Percentiles rank a stretch among this genome's conserved stretches.
phyloP scores from a whole-genome alignment of 2,888 invertebrate species.

The Drosophila kuntzei region DNA sequence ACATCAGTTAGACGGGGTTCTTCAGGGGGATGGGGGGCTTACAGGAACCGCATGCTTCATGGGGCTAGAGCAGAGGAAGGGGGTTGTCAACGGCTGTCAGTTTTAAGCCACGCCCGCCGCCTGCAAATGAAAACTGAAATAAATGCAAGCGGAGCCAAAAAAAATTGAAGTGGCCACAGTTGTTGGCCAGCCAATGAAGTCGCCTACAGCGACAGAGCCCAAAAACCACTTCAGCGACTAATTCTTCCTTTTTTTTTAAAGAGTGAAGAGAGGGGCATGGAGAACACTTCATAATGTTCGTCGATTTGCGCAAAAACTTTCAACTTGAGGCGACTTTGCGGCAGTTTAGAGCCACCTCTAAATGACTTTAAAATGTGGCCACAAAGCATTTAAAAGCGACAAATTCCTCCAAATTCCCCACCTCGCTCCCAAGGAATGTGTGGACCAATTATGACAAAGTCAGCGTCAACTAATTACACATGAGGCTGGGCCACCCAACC shows the following conservation, averaged over 20 bases:
- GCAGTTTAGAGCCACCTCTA: slow-evolving; percentile 45
- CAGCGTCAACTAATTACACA: slow-evolving; percentile 60
- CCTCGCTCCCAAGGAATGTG: background rate
- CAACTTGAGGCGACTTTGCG: slow-evolving; percentile 37
- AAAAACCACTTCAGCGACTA: slow-evolving; percentile 24
- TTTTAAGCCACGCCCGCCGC: slow-evolving; percentile 19
- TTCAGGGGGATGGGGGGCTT: background rate
- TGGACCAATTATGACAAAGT: slow-evolving; percentile 60
- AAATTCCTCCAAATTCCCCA: slow-evolving; percentile 6
- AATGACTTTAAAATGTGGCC: slow-evolving; percentile 70
- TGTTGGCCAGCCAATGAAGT: slow-evolving; percentile 50
- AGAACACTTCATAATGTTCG: slow-evolving; percentile 43
- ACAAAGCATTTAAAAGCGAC: slow-evolving; percentile 45
- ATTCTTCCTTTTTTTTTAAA: slow-evolving; percentile 5
- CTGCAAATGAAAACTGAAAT: slow-evolving; percentile 49
- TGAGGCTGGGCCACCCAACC: slow-evolving; percentile 21
- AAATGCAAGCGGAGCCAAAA: slow-evolving; percentile 33
- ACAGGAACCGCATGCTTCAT: slow-evolving; percentile 19
- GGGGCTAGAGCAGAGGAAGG: slow-evolving; percentile 1
- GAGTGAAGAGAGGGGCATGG: background rate
- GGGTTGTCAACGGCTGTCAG: slow-evolving; percentile 43
- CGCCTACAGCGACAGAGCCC: slow-evolving; percentile 9
- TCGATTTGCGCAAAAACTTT: slow-evolving; percentile 54
- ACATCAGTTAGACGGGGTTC: slow-evolving; percentile 22
- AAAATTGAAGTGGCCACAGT: slow-evolving; percentile 59